These are phyloP conservation scores for Spinus olivaceus DNA, from an alignment of 2,797 vertebrate species.

Conservation along the genomic window DNA sequence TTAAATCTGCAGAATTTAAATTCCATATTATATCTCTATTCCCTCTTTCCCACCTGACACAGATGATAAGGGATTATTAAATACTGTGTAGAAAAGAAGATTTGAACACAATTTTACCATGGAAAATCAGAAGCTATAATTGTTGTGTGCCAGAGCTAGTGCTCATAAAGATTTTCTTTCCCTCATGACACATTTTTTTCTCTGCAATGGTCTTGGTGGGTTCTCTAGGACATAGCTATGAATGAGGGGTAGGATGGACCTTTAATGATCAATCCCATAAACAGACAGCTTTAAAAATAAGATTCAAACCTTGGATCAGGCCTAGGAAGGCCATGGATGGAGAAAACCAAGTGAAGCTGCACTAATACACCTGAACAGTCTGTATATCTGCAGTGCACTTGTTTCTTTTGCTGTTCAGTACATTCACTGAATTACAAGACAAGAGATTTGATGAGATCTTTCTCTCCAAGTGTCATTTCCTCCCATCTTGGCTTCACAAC, in stretches of 20 bases:
- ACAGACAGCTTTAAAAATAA: not conserved
- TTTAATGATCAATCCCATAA: not conserved
- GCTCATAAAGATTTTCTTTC: not conserved
- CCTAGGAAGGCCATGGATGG: not conserved
- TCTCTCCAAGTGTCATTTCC: not conserved
- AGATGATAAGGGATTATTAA: not conserved
- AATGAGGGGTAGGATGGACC: not conserved
- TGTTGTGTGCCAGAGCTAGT: not conserved
- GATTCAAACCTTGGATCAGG: not conserved
- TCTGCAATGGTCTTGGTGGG: fast-evolving
- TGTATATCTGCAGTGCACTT: not conserved
- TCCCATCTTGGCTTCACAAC: not conserved
- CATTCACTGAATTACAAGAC: not conserved
- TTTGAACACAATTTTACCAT: not conserved
- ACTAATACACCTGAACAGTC: not conserved
- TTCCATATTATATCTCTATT: not conserved
- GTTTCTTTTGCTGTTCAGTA: not conserved
- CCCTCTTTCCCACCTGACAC: not conserved
- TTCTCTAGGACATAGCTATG: not conserved
- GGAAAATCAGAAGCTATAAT: not conserved
- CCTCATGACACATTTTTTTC: not conserved
- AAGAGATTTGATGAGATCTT: not conserved
- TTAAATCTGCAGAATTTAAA: not conserved
- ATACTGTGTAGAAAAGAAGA: not conserved
- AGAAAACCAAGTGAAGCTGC: not conserved